Evolutionary conservation across 2,797 vertebrate species (phyloP).

Genomic region (Neopelma chrysocephalum): DNA sequence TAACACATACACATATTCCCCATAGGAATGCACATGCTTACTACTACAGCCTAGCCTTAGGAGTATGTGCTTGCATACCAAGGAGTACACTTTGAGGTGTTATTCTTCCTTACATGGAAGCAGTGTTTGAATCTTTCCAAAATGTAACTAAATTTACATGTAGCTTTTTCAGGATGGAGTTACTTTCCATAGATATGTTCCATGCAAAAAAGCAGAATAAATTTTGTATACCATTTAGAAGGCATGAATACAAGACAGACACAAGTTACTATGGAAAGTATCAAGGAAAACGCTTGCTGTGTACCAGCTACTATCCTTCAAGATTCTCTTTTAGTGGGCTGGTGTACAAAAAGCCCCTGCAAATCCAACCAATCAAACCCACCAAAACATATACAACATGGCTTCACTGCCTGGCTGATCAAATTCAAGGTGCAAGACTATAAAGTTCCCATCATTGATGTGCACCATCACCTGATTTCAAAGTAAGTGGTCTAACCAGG

Average conservation of each 20-base stretch:
- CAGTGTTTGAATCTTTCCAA: not conserved
- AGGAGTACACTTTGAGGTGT: not conserved
- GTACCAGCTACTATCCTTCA: not conserved
- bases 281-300: not conserved
- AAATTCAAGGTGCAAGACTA: not conserved
- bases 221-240: not conserved
- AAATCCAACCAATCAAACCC: not conserved
- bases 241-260: not conserved
- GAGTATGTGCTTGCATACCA: not conserved
- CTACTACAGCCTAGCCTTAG: not conserved
- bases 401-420: not conserved
- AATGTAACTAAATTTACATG: not conserved
- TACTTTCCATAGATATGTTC: not conserved
- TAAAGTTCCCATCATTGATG: not conserved
- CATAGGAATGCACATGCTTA: not conserved
- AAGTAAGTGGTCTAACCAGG: not conserved
- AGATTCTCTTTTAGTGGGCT: not conserved
- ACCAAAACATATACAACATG: not conserved
- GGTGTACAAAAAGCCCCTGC: rapidly evolving
- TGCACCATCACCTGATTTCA: not conserved
- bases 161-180: not conserved
- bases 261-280: not conserved
- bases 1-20: not conserved
- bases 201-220: not conserved
- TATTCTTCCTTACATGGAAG: not conserved